phyloP scores from a whole-genome alignment of 2,113 vertebrate genomes.

The Micromys minutus region DNA sequence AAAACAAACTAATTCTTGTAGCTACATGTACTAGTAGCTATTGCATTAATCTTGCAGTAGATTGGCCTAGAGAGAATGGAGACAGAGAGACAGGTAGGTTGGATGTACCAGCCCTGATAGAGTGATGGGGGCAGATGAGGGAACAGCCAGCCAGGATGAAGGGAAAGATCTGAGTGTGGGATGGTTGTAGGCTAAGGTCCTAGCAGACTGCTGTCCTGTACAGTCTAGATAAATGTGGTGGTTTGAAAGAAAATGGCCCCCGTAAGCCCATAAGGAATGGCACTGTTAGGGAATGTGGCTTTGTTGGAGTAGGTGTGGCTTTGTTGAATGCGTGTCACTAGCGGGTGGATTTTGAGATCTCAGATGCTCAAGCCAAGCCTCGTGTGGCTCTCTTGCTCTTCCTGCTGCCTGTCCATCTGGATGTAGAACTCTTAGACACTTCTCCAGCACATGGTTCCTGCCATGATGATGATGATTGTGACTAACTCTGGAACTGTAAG shows the following conservation, averaged over 20 bases:
- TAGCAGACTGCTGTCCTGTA: not conserved
- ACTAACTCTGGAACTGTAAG: no score
- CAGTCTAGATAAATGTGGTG: not conserved
- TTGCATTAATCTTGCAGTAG: accelerated
- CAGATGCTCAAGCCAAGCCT: not conserved
- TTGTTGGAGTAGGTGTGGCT: no score
- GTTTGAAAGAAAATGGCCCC: not conserved
- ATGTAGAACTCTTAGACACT: not conserved
- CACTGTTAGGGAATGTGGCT: not conserved
- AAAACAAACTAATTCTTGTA: not conserved
- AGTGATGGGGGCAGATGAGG: not conserved
- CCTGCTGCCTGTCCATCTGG: not conserved
- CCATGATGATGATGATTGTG: no score
- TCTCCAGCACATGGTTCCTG: no score
- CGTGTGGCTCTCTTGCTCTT: not conserved
- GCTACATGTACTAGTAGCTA: not conserved
- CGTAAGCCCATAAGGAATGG: not conserved
- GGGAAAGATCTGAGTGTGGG: not conserved
- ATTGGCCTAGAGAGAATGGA: accelerated
- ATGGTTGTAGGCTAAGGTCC: not conserved
- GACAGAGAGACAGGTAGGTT: not conserved
- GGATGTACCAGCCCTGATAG: accelerated
- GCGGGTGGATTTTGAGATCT: not conserved
- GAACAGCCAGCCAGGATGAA: not conserved
- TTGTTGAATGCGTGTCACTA: not conserved